Base-by-base conservation (phyloP, 2,888 invertebrate species). In the Machimus rusticus region DNA sequence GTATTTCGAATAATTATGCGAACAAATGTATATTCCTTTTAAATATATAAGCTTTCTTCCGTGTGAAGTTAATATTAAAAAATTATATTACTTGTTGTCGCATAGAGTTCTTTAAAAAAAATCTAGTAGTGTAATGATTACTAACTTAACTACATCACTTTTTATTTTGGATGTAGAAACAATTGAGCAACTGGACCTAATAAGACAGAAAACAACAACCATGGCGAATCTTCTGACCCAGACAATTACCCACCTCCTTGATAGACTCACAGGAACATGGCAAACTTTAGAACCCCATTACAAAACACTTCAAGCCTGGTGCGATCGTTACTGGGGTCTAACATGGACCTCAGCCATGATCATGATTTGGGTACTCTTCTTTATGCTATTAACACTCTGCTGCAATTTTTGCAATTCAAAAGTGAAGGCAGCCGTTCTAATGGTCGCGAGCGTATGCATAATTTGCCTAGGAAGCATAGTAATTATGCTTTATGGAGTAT, bases 361-460 rank as follows among this genome's bases (percentile, higher is more conserved):
- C 57, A 91, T 92, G 51, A 89, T 92, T 37, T 92, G 92, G 91
- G 91, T 93, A 84, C 88, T 92, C 82, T 88, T 92, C 34, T 92
- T 93, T 78, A 90, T 93, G 90, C 88, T 92, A 19, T 91, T 91
- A 90, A 90, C 92, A 66, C 91, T 92, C 87, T 92, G 92, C 86
- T 93, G 92, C 77, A 91, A 91, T 74, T 90, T 92, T n/a, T 93
- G 92, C 89, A 91, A 92, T 86, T 90, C 92, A 78, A 92, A 92
- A 81, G 90, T 91, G 37, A 92, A 92, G 39, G 92, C 93, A 8
- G 92, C 92, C 9, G 90, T 92, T 1, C 90, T 92, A 6, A 90
- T 92, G 86, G 90, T 92, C 66, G 89, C 92, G 2, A 90, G 92
- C 74, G 91, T 92, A 1, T 43, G 91, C 87, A 90, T 92, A 86